Percentiles rank a stretch among this genome's conserved stretches.
phyloP scores from a whole-genome alignment of 2,113 vertebrate species.

The Elephas maximus region DNA sequence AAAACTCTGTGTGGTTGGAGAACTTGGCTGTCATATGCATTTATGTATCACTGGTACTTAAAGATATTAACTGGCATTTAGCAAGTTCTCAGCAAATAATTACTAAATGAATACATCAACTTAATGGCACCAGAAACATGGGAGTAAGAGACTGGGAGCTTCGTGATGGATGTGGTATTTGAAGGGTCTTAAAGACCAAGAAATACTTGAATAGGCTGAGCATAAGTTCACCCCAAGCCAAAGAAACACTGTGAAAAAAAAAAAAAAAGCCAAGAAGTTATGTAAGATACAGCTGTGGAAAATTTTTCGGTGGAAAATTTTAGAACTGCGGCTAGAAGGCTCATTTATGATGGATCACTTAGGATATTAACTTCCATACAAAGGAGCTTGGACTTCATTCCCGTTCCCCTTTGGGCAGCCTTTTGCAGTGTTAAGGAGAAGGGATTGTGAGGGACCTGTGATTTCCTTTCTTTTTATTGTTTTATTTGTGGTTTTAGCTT shows the following conservation, averaged over 20 bases:
- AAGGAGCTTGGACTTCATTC: not conserved
- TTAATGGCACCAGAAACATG: not conserved
- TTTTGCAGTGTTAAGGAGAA: not conserved
- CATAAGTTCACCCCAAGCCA: not conserved
- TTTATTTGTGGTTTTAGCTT: not conserved
- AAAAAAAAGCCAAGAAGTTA: not conserved
- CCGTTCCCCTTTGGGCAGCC: not conserved
- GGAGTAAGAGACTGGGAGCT: not conserved
- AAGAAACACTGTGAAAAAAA: not conserved
- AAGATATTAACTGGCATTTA: not conserved
- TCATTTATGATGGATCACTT: not conserved
- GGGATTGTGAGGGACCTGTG: not conserved
- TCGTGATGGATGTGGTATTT: not conserved
- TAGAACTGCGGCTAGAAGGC: not conserved
- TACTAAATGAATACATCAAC: not conserved
- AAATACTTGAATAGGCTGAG: not conserved
- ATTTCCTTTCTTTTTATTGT: not conserved
- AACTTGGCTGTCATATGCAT: not conserved
- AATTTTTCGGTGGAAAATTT: not conserved
- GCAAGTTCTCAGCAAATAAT: not conserved
- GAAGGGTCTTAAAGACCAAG: not conserved
- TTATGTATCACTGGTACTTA: not conserved
- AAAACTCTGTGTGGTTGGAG: not conserved
- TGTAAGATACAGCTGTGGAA: no score
- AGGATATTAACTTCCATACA: not conserved